Base-by-base conservation (phyloP, 2,113 vertebrate species). In the Neofelis nebulosa region DNA sequence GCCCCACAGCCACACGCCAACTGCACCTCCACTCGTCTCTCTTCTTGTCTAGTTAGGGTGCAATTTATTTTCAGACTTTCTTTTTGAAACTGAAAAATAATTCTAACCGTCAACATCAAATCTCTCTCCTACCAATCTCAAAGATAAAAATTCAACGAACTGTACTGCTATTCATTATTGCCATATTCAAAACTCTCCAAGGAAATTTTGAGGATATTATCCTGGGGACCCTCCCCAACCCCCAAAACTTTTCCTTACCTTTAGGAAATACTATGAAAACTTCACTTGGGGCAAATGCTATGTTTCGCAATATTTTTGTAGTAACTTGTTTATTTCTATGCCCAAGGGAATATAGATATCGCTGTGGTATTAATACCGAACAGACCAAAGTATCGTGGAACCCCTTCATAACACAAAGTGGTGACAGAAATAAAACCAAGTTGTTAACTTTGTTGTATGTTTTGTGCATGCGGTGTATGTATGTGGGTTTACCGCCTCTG, bases 361-460 rank as follows among this genome's bases (percentile, higher is more conserved):
- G 7, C 41, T 89, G 29, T 18, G 25, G 10, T 36, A 68, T 11
- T 82, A 84, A 89, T 38, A 92, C 3, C 94, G 41, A 96, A 95
- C 23, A 84, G 7, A 95, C 36, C 10, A 94, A 95, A 93, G 88
- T 85, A 84, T 1, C 48, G 25, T 73, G 33, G 33, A 48, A 81
- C 15, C 21, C 33, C 45, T 90, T 94, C 23, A 68, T 48, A 74
- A 92, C 33, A 79, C 14, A 93, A 89, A 29, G 55, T 95, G 9
- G 2, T 74, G 25, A 96, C 16, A 96, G 31, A 97, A 94, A 87
- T 88, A 78, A 96, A 95, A 83, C 23, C 85, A 90, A 97, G 19
- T 89, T 97, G 57, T 68, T 81, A 90, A 69, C 5, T 84, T 33
- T 84, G 5, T 79, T 90, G 7, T 25, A 95, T 7, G 6, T 80